A percentile compares a stretch with the other conserved stretches of the same genome.
These are phyloP conservation scores for Labroides dimidiatus DNA, from an alignment of 2,797 vertebrate species.

Conservation along the genomic window DNA sequence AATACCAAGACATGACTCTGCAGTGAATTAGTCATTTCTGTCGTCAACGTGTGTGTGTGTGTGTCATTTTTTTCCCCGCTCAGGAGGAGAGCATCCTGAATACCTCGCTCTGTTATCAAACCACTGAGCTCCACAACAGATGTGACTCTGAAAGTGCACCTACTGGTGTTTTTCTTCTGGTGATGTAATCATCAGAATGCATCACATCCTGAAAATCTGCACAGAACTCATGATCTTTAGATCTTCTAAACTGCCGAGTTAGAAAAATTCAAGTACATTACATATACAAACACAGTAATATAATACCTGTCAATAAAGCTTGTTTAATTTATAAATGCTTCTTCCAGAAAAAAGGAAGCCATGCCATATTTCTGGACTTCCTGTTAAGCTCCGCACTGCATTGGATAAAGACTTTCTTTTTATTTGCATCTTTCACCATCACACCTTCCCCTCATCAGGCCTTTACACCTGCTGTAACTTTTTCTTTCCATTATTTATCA, in stretches of 20 bases:
- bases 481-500: conserved; percentile 26
- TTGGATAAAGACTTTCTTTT: conserved; percentile 47
- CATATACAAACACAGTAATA: too few relatives aligned
- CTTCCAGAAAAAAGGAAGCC: conserved; percentile 20
- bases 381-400: conserved; percentile 25
- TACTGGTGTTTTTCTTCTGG: neutral
- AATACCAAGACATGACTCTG: conserved; percentile 23
- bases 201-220: too few relatives aligned
- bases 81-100: neutral
- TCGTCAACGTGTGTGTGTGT: neutral
- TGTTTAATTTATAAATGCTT: conserved; percentile 1
- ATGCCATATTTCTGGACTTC: conserved; percentile 21
- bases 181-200: neutral
- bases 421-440: conserved; percentile 44
- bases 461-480: conserved; percentile 32
- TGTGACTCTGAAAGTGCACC: neutral
- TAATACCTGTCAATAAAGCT: neutral
- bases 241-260: too few relatives aligned
- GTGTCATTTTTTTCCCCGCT: conserved; percentile 1
- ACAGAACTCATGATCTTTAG: too few relatives aligned
- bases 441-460: conserved; percentile 41
- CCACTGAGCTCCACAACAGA: neutral
- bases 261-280: too few relatives aligned
- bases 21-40: conserved; percentile 4
- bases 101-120: neutral